phyloP scores from a whole-genome alignment of 1,140 invertebrate genomes.

The Agrilus planipennis region DNA sequence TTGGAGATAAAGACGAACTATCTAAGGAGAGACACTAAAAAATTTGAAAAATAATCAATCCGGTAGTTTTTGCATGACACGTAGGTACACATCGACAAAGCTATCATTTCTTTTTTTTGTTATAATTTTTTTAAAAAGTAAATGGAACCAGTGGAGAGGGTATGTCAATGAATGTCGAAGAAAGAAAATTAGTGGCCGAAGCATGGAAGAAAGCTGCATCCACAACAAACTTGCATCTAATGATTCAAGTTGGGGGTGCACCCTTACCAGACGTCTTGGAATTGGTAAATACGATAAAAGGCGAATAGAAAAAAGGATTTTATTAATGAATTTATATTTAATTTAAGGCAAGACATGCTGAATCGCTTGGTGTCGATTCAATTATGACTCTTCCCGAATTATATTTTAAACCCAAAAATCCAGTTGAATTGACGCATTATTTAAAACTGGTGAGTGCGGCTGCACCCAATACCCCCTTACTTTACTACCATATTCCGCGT shows the following conservation, averaged over 20 bases:
- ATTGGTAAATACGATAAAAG: conserved; percentile 42
- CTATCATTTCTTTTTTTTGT: too few species aligned
- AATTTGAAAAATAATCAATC: too few species aligned
- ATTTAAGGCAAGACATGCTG: conserved; percentile 60
- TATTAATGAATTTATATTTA: too few species aligned
- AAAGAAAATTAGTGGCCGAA: conserved; percentile 57
- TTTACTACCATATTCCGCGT: conserved; percentile 80
- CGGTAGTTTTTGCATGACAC: too few species aligned
- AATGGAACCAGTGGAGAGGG: conserved; percentile 73
- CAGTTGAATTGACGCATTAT: conserved; percentile 56
- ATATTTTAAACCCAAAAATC: conserved; percentile 57
- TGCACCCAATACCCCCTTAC: conserved; percentile 67
- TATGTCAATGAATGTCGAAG: conserved; percentile 52
- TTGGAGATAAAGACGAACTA: too few species aligned
- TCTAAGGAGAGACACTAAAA: too few species aligned
- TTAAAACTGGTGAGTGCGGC: conserved; percentile 51
- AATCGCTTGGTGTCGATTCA: conserved; percentile 51
- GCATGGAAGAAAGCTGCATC: conserved; percentile 50
- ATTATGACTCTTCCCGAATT: conserved; percentile 66
- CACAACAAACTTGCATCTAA: conserved; percentile 47
- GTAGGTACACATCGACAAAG: too few species aligned
- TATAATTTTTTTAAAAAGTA: too few species aligned
- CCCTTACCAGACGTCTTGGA: conserved; percentile 56
- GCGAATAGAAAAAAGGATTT: too few species aligned
- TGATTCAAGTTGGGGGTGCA: conserved; percentile 68